Evolutionary conservation across 2,888 invertebrate genomes (phyloP).

Genomic region (Ceriagrion tenellum): DNA sequence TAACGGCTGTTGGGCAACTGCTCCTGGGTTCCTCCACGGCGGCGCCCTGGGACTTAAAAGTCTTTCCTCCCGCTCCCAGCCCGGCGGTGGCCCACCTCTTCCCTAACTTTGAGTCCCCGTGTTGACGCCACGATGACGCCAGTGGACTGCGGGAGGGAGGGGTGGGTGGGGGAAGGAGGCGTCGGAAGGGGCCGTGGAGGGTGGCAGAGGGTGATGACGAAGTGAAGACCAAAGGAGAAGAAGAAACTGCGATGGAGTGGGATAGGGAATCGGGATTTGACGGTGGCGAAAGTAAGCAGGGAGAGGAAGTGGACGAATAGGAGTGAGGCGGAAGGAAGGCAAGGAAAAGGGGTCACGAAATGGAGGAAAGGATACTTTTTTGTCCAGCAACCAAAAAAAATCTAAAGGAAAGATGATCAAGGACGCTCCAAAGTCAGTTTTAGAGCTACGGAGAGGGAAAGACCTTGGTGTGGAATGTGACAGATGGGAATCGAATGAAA

Average conservation of each 20-base stretch:
- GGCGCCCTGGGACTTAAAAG: constrained; percentile 1
- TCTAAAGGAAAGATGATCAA: not conserved
- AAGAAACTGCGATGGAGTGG: not conserved
- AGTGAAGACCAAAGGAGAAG: not conserved
- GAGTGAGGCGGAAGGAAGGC: not conserved
- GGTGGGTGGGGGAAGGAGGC: too few species aligned
- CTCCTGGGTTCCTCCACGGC: constrained; percentile 27
- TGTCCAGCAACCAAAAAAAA: not conserved
- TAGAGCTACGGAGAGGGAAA: not conserved
- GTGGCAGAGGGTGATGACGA: not conserved
- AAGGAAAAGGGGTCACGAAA: not conserved
- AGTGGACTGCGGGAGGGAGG: not conserved
- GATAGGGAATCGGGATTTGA: not conserved
- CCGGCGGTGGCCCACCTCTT: not conserved
- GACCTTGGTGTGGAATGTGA: not conserved
- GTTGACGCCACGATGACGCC: constrained; percentile 39
- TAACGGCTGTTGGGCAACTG: constrained; percentile 60
- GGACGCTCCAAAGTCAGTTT: not conserved
- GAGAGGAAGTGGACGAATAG: not conserved
- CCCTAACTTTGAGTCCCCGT: not conserved
- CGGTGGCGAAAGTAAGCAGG: not conserved
- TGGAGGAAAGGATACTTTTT: not conserved
- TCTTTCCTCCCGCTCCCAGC: not conserved
- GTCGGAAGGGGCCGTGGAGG: not conserved
- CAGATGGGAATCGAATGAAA: not conserved